Conservation (phyloP, 2,888 invertebrate species). For the Altica lythri region DNA sequence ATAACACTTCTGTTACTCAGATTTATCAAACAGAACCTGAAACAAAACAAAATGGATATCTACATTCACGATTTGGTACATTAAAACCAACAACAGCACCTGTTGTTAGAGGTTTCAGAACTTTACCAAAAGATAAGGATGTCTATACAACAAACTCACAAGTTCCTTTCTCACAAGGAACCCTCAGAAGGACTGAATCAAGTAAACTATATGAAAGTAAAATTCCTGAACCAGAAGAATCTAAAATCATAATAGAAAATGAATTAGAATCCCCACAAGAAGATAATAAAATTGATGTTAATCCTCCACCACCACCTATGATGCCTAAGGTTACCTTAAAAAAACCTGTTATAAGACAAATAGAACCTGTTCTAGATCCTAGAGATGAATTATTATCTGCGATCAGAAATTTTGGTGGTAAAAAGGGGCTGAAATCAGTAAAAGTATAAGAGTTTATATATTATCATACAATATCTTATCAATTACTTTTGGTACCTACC, state of each 20-base stretch:
- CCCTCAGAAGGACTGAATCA: constrained; percentile 59
- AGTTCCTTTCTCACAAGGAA: constrained; percentile 58
- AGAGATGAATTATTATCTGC: constrained; percentile 71
- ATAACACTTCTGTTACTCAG: constrained; percentile 50
- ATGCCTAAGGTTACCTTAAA: constrained; percentile 46
- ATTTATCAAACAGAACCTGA: constrained; percentile 37
- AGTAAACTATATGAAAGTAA: constrained; percentile 36
- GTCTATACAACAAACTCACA: constrained; percentile 44
- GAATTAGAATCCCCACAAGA: constrained; percentile 15
- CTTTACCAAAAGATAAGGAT: constrained; percentile 38
- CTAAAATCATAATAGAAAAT: background rate
- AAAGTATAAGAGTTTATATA: constrained; percentile 42
- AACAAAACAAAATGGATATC: constrained; percentile 25
- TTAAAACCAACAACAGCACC: constrained; percentile 47
- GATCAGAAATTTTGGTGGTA: constrained; percentile 70
- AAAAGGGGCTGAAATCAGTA: constrained; percentile 51
- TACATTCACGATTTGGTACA: constrained; percentile 44
- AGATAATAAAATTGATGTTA: constrained; percentile 2
- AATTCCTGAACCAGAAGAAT: constrained; percentile 4
- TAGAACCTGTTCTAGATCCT: constrained; percentile 58
- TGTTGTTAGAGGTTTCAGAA: constrained; percentile 54
- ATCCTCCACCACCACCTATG: constrained; percentile 52
- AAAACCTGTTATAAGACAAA: constrained; percentile 37
- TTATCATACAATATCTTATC: too few relatives aligned
- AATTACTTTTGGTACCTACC: too few relatives aligned